Conservation (phyloP, 53 echinoderm and acorn worm species). For the Actinopyga echinites region DNA sequence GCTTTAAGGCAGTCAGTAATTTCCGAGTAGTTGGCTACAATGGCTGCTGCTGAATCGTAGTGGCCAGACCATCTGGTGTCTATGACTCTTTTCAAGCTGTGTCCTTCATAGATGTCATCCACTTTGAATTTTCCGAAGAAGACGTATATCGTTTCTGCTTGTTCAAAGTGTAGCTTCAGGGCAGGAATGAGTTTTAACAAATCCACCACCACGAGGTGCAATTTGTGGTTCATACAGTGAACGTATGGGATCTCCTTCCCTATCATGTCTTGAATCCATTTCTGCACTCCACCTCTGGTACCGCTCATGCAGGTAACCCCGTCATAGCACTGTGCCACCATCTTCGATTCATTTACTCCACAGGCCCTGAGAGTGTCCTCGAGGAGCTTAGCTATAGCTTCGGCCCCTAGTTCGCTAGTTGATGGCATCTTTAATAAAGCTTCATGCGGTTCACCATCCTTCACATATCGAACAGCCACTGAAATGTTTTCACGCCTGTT, state of each 20-base stretch:
- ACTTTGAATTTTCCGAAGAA: background rate
- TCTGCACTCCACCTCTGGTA: background rate
- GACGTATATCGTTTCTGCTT: background rate
- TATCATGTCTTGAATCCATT: background rate
- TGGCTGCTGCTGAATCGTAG: background rate
- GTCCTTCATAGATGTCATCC: background rate
- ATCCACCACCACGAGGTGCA: conserved; percentile 2
- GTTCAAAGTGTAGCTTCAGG: background rate
- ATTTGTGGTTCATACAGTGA: background rate
- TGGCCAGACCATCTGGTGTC: background rate
- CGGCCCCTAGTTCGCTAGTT: background rate
- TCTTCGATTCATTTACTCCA: background rate
- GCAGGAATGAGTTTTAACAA: background rate
- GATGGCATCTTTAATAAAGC: background rate
- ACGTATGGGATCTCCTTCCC: background rate
- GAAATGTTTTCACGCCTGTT: background rate
- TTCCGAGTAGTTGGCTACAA: background rate
- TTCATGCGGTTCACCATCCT: background rate
- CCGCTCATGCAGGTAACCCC: background rate
- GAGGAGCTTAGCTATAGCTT: background rate
- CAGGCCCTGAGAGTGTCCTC: background rate
- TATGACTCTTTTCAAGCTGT: background rate
- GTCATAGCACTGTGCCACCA: background rate
- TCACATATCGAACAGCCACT: background rate
- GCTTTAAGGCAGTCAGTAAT: background rate